Conservation (phyloP, 2,888 invertebrate genomes). For the Nebria brevicollis region DNA sequence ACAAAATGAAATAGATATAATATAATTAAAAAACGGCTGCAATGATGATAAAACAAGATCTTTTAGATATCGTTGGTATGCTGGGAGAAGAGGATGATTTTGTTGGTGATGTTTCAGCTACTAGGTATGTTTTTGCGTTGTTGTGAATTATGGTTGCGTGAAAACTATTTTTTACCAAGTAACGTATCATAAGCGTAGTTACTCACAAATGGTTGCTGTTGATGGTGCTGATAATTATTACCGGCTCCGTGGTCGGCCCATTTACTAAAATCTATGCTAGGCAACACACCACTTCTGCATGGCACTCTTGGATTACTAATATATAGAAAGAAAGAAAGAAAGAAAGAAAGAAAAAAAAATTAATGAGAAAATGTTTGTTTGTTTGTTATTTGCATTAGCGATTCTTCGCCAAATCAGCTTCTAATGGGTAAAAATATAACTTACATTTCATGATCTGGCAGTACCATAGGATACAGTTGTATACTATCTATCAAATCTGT, state of each 20-base stretch:
- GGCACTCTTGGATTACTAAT: conserved; percentile 91
- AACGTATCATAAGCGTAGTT: conserved; percentile 67
- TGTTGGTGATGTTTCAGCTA: neutral
- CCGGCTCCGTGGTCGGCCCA: conserved; percentile 77
- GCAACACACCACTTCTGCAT: conserved; percentile 87
- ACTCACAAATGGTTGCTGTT: conserved; percentile 73
- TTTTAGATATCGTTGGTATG: too few species aligned
- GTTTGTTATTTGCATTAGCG: neutral
- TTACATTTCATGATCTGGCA: conserved; percentile 94
- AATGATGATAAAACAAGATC: too few species aligned
- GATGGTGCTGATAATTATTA: conserved; percentile 63
- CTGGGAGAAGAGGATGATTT: neutral
- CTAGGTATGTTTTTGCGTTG: too few species aligned
- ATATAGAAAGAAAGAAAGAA: conserved; percentile 50
- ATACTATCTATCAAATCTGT: conserved; percentile 91
- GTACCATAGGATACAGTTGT: conserved; percentile 91
- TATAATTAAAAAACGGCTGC: too few species aligned
- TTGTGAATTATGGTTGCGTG: neutral
- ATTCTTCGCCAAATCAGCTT: neutral
- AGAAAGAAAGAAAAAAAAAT: too few species aligned
- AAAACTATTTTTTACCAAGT: conserved; percentile 57
- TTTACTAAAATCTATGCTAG: conserved; percentile 86
- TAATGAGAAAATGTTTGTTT: too few species aligned
- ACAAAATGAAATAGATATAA: neutral
- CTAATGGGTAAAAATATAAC: conserved; percentile 57